Evolutionary conservation across 2,888 invertebrate genomes (phyloP).

Genomic region (Tipula confusa): DNA sequence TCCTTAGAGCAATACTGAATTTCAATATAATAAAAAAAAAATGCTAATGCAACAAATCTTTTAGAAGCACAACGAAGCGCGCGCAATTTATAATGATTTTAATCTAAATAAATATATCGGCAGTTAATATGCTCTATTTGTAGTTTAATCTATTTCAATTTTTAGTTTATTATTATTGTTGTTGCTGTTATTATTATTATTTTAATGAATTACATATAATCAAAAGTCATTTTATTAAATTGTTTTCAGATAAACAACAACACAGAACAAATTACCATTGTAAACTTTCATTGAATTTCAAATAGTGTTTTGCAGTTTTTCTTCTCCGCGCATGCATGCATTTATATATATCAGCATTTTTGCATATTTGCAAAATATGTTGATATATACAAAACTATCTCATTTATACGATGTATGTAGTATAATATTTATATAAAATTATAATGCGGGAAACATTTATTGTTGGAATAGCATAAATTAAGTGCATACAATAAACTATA

Average conservation of each 20-base stretch:
- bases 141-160: slow-evolving; percentile 14
- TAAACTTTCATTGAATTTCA: slow-evolving; percentile 12
- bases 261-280: slow-evolving; percentile 3
- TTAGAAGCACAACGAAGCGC: not conserved
- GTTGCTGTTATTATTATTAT: not conserved
- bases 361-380: not conserved
- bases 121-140: slow-evolving; percentile 1
- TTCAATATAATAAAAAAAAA: not conserved
- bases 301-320: not conserved
- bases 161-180: not conserved
- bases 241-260: not conserved
- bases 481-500: not conserved
- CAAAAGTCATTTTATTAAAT: slow-evolving; percentile 25
- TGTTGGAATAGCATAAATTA: not conserved
- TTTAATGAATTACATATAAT: slow-evolving; percentile 4
- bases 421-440: not conserved
- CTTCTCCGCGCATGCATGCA: not conserved
- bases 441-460: slow-evolving; percentile 12
- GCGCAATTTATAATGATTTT: not conserved
- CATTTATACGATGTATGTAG: no score
- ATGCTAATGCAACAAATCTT: not conserved
- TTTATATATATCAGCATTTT: not conserved
- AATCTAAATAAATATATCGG: not conserved
- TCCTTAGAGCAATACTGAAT: not conserved
- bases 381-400: not conserved